Evolutionary conservation across 2,797 vertebrate genomes (phyloP).

Genomic region (Adelosebastes latens): DNA sequence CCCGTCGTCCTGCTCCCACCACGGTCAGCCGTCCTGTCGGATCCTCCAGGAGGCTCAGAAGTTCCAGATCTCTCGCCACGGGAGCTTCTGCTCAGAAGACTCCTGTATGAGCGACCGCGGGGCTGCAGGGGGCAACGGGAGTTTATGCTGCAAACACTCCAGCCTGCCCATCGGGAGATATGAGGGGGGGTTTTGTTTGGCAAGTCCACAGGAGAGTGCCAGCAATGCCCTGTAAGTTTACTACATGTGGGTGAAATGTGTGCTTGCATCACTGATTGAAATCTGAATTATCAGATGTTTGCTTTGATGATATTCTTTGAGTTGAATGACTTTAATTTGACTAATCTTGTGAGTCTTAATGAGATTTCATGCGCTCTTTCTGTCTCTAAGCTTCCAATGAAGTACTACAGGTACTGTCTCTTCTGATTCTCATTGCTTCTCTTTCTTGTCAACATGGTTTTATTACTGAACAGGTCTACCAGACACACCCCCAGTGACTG

Average conservation of each 20-base stretch:
- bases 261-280: not conserved
- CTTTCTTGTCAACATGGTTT: not conserved
- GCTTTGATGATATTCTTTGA: not conserved
- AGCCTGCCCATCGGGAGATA: constrained; percentile 56
- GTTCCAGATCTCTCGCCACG: constrained; percentile 83
- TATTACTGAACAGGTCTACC: not conserved
- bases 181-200: constrained; percentile 44
- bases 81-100: constrained; percentile 88
- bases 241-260: not conserved
- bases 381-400: constrained; percentile 74
- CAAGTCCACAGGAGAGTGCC: constrained; percentile 69
- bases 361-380: constrained; percentile 32
- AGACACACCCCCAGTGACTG: not conserved
- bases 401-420: constrained; percentile 62
- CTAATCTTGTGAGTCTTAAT: not conserved
- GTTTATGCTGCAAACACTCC: constrained; percentile 52
- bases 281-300: not conserved
- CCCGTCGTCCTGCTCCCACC: constrained; percentile 54
- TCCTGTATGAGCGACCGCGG: constrained; percentile 75
- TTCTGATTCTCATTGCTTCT: constrained; percentile 12
- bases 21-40: constrained; percentile 56
- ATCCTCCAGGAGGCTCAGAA: constrained; percentile 82
- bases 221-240: constrained; percentile 66
- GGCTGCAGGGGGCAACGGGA: constrained; percentile 36
- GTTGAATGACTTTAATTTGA: not conserved